Conservation (phyloP, 2,888 invertebrate species). For the Sphinx pinastri region DNA sequence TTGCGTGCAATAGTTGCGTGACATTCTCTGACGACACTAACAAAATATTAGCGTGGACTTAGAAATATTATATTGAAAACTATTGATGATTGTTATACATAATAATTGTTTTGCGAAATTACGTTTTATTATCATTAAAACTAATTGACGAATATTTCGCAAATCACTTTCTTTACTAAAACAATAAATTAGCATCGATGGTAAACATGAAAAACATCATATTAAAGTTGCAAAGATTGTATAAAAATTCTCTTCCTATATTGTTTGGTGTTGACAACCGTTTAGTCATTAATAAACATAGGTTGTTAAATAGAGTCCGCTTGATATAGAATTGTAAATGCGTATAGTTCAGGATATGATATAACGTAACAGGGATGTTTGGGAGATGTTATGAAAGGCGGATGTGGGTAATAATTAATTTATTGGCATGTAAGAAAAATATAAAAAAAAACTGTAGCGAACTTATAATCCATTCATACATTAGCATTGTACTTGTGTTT, state of each 20-base stretch:
- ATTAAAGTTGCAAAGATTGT: background rate
- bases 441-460: background rate
- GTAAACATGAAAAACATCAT: background rate
- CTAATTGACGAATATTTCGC: too few species aligned
- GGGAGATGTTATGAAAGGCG: background rate
- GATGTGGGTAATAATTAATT: constrained; percentile 3
- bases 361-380: constrained; percentile 5
- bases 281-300: background rate
- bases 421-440: background rate
- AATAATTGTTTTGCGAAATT: too few species aligned
- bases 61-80: too few species aligned
- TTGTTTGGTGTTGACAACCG: background rate
- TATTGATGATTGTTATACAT: too few species aligned
- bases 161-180: background rate
- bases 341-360: background rate
- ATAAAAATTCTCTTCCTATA: background rate
- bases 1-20: too few species aligned
- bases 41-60: too few species aligned
- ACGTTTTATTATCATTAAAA: too few species aligned
- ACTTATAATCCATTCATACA: too few species aligned
- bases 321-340: constrained; percentile 15
- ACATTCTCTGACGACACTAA: too few species aligned
- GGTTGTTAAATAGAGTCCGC: background rate
- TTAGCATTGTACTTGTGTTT: too few species aligned
- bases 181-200: background rate